A percentile compares a stretch with the other conserved stretches of the same genome.
phyloP scores from a whole-genome alignment of 2,888 invertebrate species.

The Maniola hyperantus region DNA sequence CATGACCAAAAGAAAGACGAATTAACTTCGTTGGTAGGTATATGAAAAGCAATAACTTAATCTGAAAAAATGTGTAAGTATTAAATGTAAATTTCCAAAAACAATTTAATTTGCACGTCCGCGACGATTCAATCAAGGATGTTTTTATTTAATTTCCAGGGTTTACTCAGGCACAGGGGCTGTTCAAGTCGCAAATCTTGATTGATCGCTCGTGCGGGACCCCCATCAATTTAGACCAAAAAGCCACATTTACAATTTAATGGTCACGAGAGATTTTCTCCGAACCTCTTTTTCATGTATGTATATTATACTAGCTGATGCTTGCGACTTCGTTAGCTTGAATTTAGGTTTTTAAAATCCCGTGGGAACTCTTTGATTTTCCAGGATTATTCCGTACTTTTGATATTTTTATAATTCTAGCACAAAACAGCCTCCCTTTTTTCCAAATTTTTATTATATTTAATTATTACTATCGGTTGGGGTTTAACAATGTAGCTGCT shows the following conservation, averaged over 20 bases:
- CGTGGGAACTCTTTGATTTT: no score
- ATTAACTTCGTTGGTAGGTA: neutral
- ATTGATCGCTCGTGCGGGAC: slow-evolving; percentile 69
- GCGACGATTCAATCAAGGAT: slow-evolving; percentile 40
- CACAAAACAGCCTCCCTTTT: no score
- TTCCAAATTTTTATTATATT: no score
- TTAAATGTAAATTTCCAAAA: neutral
- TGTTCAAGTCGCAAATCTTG: slow-evolving; percentile 70
- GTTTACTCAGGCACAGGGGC: slow-evolving; percentile 60
- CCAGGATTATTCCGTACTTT: no score
- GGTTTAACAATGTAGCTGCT: no score
- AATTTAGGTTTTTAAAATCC: no score
- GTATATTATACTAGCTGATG: neutral
- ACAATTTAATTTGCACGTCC: neutral
- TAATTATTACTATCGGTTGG: no score
- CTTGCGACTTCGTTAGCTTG: no score
- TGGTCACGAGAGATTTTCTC: slow-evolving; percentile 44
- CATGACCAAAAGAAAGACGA: no score
- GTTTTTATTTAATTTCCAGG: slow-evolving; percentile 71
- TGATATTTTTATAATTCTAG: no score
- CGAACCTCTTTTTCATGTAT: neutral
- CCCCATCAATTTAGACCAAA: slow-evolving; percentile 63
- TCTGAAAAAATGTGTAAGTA: neutral
- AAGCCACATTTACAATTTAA: slow-evolving; percentile 67
- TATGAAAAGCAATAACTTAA: neutral